Base-by-base conservation (phyloP, 2,113 vertebrate genomes). In the Gnathonemus echidnorhynchus region DNA sequence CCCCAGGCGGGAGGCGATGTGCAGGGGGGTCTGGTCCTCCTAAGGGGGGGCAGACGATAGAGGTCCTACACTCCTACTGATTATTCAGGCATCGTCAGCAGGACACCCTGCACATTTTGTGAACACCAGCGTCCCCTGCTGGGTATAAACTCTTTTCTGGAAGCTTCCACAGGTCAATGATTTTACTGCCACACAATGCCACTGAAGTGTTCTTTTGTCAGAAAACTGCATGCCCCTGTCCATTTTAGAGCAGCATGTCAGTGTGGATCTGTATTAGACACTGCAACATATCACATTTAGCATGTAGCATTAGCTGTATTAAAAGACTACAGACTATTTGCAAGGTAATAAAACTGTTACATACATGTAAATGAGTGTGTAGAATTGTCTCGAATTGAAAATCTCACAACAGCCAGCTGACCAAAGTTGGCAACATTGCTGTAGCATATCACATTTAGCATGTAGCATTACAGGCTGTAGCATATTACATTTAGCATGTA, bases 21-120 rank as follows among this genome's bases (percentile, higher is more conserved):
- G 98, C 88, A 99, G 95, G 0, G 98, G 98, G 0, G 98, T 99
- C 96, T 99, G 98, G 92, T 99, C 98, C 96, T 99, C 98, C 98
- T 99, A 94, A 46, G 70, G 27, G 27, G 24, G 5, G 1, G 17
- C 39, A 74, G 35, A 70, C 27, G 11, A 11, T 13, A 31, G 2
- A 10, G 27, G 66, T 4, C 27, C 66, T 2, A 58, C 21, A 58
- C 21, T 19, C 17, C 52, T 53, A 19, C 53, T 58, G 53, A 24
- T 6, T 21, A 24, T 58, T 58, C 53, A 7, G 53, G 53, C 53
- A 21, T 21, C 3, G 24, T 66, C n/a, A 66, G n/a, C 21, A n/a
- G 58, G 58, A 66, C 58, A 70, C 27, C 62, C 7, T 24, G 56
- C 9, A 70, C 27, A 74, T 35, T 74, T 31, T 35, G 66, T 74